Conservation (phyloP, 2,888 invertebrate genomes). For the Osmoderma eremita region DNA sequence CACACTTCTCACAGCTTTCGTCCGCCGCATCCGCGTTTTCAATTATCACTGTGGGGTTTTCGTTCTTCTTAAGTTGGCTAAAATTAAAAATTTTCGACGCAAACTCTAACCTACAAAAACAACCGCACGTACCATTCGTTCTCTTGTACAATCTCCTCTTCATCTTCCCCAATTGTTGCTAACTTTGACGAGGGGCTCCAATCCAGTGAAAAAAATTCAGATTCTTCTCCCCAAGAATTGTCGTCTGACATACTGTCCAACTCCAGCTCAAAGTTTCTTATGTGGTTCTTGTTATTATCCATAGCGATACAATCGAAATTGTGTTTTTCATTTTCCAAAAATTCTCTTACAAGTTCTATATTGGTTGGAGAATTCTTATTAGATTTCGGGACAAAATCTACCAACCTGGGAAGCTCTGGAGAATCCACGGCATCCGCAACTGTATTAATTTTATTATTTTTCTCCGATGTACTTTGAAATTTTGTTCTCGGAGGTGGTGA, state of each 20-base stretch:
- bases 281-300: slow-evolving; percentile 36
- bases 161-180: slow-evolving; percentile 77
- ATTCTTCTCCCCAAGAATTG: slow-evolving; percentile 51
- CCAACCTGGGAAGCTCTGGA: slow-evolving; percentile 71
- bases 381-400: slow-evolving; percentile 77
- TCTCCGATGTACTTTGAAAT: slow-evolving; percentile 39
- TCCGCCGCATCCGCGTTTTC: slow-evolving; percentile 51
- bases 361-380: slow-evolving; percentile 60
- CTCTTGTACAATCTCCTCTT: slow-evolving; percentile 63
- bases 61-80: slow-evolving; percentile 21
- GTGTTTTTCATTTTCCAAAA: slow-evolving; percentile 58
- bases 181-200: slow-evolving; percentile 71
- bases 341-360: slow-evolving; percentile 59
- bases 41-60: slow-evolving; percentile 55
- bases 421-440: slow-evolving; percentile 21
- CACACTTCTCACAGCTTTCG: slow-evolving; percentile 33
- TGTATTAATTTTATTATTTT: slow-evolving; percentile 39
- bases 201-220: slow-evolving; percentile 60
- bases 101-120: no score
- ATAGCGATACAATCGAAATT: slow-evolving; percentile 41
- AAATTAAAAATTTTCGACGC: slow-evolving; percentile 5
- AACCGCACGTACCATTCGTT: slow-evolving; percentile 22
- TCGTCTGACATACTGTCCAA: slow-evolving; percentile 22
- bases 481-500: slow-evolving; percentile 60
- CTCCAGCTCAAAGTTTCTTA: slow-evolving; percentile 31